Evolutionary conservation across 2,113 vertebrate genomes (phyloP).

Genomic region (Cathartes aura): DNA sequence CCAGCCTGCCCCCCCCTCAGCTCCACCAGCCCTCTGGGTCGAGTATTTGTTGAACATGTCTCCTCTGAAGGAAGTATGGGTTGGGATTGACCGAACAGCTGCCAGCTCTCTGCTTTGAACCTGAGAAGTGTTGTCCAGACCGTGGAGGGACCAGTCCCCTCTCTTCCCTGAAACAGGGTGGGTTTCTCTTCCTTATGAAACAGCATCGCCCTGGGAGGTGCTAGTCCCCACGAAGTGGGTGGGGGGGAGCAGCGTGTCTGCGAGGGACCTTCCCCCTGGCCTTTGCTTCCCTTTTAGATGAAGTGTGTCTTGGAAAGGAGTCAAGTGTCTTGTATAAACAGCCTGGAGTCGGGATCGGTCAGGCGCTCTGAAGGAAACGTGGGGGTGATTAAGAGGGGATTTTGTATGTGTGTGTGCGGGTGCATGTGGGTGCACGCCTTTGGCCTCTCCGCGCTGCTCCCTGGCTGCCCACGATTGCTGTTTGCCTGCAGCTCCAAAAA

Average conservation of each 20-base stretch:
- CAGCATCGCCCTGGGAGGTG: background rate
- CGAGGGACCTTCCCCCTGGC: background rate
- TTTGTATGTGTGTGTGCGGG: background rate
- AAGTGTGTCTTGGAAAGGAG: background rate
- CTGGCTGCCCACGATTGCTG: background rate
- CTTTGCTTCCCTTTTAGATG: background rate
- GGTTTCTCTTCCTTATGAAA: background rate
- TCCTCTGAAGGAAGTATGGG: background rate
- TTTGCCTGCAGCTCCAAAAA: background rate
- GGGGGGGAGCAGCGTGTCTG: background rate
- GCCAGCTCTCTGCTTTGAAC: background rate
- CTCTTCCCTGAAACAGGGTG: background rate
- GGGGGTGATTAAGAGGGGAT: background rate
- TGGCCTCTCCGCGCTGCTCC: background rate
- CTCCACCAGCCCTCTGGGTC: background rate
- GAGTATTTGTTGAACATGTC: background rate
- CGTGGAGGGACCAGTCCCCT: background rate
- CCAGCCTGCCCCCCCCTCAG: background rate
- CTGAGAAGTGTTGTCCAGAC: background rate
- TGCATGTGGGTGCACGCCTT: background rate
- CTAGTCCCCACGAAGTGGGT: background rate
- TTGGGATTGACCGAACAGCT: rapidly evolving
- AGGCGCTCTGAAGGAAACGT: background rate
- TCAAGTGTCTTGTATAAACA: slow-evolving; percentile 8
- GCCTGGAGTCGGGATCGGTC: background rate